Evolutionary conservation across 2,888 invertebrate species (phyloP).

Genomic region (Polyploca ridens): DNA sequence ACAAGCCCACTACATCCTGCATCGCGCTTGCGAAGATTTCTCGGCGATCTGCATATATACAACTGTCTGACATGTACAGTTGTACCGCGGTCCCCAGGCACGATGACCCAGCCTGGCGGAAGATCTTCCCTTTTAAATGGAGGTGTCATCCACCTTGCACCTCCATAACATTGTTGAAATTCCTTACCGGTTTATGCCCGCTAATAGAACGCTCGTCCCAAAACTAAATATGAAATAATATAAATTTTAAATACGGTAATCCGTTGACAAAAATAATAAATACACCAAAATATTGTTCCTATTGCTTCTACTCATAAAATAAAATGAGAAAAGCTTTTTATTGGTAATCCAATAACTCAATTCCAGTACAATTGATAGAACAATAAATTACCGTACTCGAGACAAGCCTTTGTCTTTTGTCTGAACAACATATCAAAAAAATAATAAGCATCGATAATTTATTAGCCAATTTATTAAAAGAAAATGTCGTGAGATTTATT

Average conservation of each 20-base stretch:
- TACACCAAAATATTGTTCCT: background rate
- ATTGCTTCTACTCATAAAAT: background rate
- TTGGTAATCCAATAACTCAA: background rate
- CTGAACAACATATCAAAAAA: background rate
- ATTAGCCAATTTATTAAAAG: background rate
- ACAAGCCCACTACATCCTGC: too few species aligned
- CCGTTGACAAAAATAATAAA: background rate
- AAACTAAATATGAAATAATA: background rate
- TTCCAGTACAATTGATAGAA: background rate
- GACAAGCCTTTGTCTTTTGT: conserved; percentile 2
- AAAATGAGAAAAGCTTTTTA: background rate
- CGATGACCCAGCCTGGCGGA: too few species aligned
- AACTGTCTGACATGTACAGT: too few species aligned
- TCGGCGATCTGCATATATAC: too few species aligned
- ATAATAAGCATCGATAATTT: conserved; percentile 8
- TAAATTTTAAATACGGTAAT: too few species aligned
- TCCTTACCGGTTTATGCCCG: too few species aligned
- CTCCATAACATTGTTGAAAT: too few species aligned
- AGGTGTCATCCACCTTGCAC: too few species aligned
- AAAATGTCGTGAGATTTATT: conserved; percentile 8
- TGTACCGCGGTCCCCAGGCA: too few species aligned
- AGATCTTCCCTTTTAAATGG: too few species aligned
- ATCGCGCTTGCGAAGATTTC: too few species aligned
- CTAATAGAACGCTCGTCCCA: too few species aligned
- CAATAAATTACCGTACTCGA: conserved; percentile 4